Evolutionary conservation across 30 jellyfish, hydroid and myxozoan species (phyloP).

Genomic region (Sanderia malayensis): DNA sequence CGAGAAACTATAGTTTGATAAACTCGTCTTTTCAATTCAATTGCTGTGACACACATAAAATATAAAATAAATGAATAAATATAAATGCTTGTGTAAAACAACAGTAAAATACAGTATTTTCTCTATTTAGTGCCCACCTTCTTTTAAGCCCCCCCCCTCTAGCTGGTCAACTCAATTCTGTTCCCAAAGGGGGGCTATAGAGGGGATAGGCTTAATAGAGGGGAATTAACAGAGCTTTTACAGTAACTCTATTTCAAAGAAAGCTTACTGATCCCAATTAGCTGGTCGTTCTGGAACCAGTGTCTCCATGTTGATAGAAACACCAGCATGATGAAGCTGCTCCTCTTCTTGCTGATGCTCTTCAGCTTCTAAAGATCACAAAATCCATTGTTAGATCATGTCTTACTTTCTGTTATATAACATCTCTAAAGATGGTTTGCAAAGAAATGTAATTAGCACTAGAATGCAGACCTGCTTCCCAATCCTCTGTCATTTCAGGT

Average conservation of each 20-base stretch:
- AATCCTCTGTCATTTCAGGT: conserved; percentile 51
- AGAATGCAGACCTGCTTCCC: conserved; percentile 48
- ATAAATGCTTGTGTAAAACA: background rate
- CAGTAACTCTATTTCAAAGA: background rate
- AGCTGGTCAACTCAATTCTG: too few relatives aligned
- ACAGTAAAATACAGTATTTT: background rate
- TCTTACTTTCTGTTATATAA: too few relatives aligned
- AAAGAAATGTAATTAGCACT: background rate
- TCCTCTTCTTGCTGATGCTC: background rate
- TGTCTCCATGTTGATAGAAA: background rate
- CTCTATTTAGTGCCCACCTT: too few relatives aligned
- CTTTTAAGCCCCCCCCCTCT: too few relatives aligned
- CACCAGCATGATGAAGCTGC: background rate
- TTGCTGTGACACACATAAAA: too few relatives aligned
- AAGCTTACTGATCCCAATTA: conserved; percentile 76
- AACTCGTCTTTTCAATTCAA: too few relatives aligned
- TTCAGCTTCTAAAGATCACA: too few relatives aligned
- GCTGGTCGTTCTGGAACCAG: conserved; percentile 26
- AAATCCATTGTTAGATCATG: background rate
- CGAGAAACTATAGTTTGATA: too few relatives aligned
- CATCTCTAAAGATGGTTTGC: background rate
- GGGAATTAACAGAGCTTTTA: background rate
- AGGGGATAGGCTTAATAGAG: background rate
- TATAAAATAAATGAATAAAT: too few relatives aligned
- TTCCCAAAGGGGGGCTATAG: too few relatives aligned